Conservation (phyloP, 2,113 vertebrate genomes). For the Aythya baeri region DNA sequence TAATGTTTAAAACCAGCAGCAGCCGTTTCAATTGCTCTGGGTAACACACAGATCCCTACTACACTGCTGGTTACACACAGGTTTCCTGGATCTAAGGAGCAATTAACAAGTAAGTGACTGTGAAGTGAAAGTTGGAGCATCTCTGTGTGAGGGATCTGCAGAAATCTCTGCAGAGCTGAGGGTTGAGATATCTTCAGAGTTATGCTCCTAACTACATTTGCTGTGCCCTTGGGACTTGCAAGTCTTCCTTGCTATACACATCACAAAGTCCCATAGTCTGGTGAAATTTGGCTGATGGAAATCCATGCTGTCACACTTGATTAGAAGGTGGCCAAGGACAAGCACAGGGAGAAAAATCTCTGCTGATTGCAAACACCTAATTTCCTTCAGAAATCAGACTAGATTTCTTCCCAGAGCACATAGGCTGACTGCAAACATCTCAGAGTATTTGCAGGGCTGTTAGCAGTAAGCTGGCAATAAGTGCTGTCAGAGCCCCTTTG, state of each 20-base stretch:
- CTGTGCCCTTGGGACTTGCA: fast-evolving
- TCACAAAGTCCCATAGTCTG: neutral
- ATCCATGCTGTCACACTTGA: neutral
- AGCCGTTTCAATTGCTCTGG: neutral
- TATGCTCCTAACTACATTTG: neutral
- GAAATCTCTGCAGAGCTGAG: neutral
- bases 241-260: neutral
- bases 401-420: neutral
- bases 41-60: neutral
- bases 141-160: neutral
- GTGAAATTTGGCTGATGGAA: neutral
- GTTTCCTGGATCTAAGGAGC: neutral
- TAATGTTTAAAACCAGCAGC: neutral
- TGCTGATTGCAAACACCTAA: neutral
- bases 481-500: neutral
- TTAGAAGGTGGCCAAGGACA: neutral
- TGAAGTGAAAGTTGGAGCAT: neutral
- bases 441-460: neutral
- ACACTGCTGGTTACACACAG: neutral
- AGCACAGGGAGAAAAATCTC: neutral
- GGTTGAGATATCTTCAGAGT: neutral
- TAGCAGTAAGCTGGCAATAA: neutral
- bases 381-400: neutral
- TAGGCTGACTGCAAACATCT: neutral
- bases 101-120: neutral